Evolutionary conservation across 2,113 vertebrate species (phyloP), one percentile per base, ranked within the genome.

Genomic region (Nerophis lumbriciformis): DNA sequence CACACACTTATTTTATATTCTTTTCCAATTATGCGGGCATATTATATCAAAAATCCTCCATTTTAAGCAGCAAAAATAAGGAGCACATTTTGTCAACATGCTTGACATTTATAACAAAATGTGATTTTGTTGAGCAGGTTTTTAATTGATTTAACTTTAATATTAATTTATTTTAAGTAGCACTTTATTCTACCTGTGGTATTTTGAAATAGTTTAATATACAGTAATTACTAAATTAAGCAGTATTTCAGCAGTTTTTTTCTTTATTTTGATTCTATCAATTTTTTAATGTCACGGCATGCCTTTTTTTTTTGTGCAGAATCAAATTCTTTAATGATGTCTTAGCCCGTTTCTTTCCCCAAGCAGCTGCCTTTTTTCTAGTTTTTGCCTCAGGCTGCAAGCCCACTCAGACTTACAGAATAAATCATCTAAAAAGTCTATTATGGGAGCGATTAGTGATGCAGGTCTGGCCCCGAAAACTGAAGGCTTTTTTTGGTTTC

Each of bases 131-230:
- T 8, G 39, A 45, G 4, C 42, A 12, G 10, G 4, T 45, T 5
- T 45, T 45, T 45, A 11, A 45, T 44, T 8, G 42, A 44, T 9
- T 44, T 9, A 10, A 11, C 42, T 45, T 45, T 11, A 45, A 59
- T 65, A 51, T 74, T 71, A 49, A 59, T 49, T 77, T 35, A 21
- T 75, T 66, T 76, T 63, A 42, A 60, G 35, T 63, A 54, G 80
- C 81, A 86, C 83, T 81, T 88, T 81, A 77, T 50, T 68, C 48
- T 59, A 53, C 38, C 72, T 35, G 50, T 57, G 37, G 14, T 63
- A 8, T 73, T 63, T 77, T 59, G 47, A 49, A 49, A 7, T 42
- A 14, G 63, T 76, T 53, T 36, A 2, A 37, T 15, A 13, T 53
- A 9, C 48, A 28, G 5, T 52, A 8, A 44, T 63, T 61, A 21